Base-by-base conservation (phyloP, 2,113 vertebrate genomes). In the Cephalopterus ornatus region DNA sequence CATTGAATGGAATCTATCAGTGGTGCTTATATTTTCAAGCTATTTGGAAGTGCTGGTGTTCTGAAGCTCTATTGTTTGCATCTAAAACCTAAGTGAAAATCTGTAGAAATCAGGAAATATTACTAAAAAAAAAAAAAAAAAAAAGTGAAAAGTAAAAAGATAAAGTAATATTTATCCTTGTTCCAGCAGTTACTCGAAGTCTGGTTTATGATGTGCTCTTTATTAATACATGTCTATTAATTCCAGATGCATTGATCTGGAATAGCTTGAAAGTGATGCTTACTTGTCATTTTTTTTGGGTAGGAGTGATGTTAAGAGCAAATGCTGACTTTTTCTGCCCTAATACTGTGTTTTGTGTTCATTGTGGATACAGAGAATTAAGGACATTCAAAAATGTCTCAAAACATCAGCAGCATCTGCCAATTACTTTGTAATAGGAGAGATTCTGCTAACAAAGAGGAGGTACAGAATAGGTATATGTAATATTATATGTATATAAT, bases 1-100 rank as follows among this genome's bases (percentile, higher is more conserved):
- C 88, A 80, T 52, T 89, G 96, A 95, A 96, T 95, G 85, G 96
- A 96, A 86, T 93, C 86, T 88, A 24, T 94, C 97, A 95, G 47
- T 97, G 85, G 82, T 90, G 70, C 82, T 93, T 97, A 79, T 70
- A 95, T 96, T 84, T 87, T 89, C 91, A 90, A 96, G 74, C 65
- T 92, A 74, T 94, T 95, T 96, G 85, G 70, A 97, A 96, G 73
- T 78, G 37, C 65, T 92, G 67, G 32, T 70, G 20, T 88, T 96
- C 73, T 92, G 92, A 93, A 91, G 74, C 44, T 88, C 39, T 80
- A 3, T 89, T 96, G 90, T 97, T 96, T 95, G 74, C 23, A 47
- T 85, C 81, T 41, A 66, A 88, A 56, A 58, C n/a, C 41, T 37
- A 83, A 68, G 80, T 82, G 88, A 91, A 95, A 88, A 88, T 27